Percentiles rank a stretch among this genome's conserved stretches.
Conservation (phyloP, 2,113 vertebrate genomes). For the Gobius niger region DNA sequence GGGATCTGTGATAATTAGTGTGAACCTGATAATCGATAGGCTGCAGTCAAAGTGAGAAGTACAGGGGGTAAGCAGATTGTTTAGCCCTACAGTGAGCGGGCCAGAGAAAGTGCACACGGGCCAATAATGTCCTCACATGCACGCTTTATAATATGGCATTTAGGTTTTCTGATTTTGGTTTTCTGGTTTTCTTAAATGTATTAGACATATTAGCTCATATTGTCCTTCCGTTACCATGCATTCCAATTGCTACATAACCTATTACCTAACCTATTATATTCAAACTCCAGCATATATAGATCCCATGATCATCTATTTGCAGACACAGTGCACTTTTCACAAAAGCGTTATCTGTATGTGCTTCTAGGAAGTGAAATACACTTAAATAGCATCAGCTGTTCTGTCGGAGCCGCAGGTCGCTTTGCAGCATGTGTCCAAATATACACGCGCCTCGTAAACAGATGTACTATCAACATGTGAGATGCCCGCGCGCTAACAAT, state of each 20-base stretch:
- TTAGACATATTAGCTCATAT: too few species aligned
- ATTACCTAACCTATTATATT: too few species aligned
- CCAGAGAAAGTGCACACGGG: slow-evolving; percentile 6
- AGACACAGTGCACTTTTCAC: not conserved
- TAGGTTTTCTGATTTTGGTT: too few species aligned
- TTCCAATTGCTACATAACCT: too few species aligned
- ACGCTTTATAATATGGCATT: too few species aligned
- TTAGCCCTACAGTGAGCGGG: slow-evolving; percentile 8
- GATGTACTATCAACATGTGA: not conserved
- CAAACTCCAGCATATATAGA: too few species aligned
- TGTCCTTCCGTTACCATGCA: too few species aligned
- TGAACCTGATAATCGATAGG: slow-evolving; percentile 40
- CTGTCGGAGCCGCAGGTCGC: not conserved
- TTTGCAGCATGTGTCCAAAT: not conserved
- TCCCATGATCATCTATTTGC: not conserved
- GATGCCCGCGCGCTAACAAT: not conserved
- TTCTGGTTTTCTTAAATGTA: too few species aligned
- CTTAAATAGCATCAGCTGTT: slow-evolving; percentile 2
- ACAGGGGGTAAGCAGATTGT: slow-evolving; percentile 12
- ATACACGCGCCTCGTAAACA: not conserved
- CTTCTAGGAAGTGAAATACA: not conserved
- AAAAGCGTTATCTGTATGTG: not conserved
- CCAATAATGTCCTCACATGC: not conserved
- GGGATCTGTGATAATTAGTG: slow-evolving; percentile 51
- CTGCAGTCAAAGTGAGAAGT: slow-evolving; percentile 30